Evolutionary conservation across 2,888 invertebrate species (phyloP), one percentile per base, ranked within the genome.

Genomic region (Sphaerophoria taeniata): DNA sequence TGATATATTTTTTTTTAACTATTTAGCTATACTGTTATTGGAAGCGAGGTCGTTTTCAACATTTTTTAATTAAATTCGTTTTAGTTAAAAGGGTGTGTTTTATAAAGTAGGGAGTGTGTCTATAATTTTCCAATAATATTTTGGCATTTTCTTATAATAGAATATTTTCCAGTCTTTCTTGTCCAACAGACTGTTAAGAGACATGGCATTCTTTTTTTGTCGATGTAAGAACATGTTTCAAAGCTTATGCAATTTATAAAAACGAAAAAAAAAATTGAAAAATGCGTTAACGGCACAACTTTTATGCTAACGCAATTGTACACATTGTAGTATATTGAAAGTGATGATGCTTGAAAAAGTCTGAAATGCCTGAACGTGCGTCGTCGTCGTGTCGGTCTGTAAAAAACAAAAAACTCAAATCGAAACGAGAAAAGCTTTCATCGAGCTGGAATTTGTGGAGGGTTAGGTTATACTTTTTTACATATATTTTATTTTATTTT

Each of bases 271-370:
- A 65, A 84, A 84, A 84, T 69, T 84, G 71, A 84, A 84, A 80
- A 80, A 84, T 84, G 80, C 80, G 84, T 84, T 84, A 80, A 80
- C 75, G 71, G 75, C 71, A 75, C 72, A 84, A 84, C 75, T 84
- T 84, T 76, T 80, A 45, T 75, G 72, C 72, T 56, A 75, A 75
- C 80, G 60, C 79, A 84, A 84, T 80, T 72, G 80, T 80, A 80
- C 56, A 72, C 63, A 58, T 36, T 70, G n/a, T 14, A 24, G 24
- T 55, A 67, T 72, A 71, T 67, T 58, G 71, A 47, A 56, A 70
- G 80, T 55, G 69, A 80, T 80, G 69, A 75, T 63, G 75, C 70
- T 63, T 65, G 51, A 70, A 70, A 63, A 70, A 63, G 58, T 70
- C 58, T 67, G 56, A 24, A 58, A 51, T 9, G 24, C 24, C 24